Evolutionary conservation across 2,797 vertebrate genomes (phyloP).

Genomic region (Aselliscus stoliczkanus): DNA sequence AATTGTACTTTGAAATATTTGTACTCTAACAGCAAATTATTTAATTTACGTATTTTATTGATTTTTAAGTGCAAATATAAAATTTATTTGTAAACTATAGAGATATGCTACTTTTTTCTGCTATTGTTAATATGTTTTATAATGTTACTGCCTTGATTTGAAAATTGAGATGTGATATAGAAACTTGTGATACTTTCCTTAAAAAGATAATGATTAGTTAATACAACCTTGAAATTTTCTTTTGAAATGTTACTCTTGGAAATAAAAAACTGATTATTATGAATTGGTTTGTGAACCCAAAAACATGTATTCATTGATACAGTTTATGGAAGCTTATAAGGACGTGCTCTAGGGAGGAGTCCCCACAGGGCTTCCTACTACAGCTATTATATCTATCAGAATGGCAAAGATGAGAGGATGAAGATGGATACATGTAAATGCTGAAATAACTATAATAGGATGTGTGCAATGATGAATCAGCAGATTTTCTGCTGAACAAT

Average conservation of each 20-base stretch:
- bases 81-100: background rate
- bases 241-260: background rate
- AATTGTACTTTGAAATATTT: background rate
- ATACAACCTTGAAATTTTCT: background rate
- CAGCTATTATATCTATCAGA: constrained; percentile 51
- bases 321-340: constrained; percentile 34
- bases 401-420: background rate
- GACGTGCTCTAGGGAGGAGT: background rate
- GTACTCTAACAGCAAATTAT: background rate
- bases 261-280: constrained; percentile 33
- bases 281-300: constrained; percentile 5
- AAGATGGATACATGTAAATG: constrained; percentile 30
- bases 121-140: background rate
- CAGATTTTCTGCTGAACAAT: constrained; percentile 52
- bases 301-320: background rate
- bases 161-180: constrained; percentile 13
- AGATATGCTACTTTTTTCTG: background rate
- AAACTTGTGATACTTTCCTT: background rate
- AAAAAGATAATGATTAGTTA: background rate
- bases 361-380: background rate
- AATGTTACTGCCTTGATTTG: background rate
- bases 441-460: constrained; percentile 21
- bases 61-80: background rate
- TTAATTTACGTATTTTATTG: background rate
- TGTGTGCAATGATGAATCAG: constrained; percentile 46